Evolutionary conservation across 2,113 vertebrate species (phyloP).

Genomic region (Alexandromys fortis): DNA sequence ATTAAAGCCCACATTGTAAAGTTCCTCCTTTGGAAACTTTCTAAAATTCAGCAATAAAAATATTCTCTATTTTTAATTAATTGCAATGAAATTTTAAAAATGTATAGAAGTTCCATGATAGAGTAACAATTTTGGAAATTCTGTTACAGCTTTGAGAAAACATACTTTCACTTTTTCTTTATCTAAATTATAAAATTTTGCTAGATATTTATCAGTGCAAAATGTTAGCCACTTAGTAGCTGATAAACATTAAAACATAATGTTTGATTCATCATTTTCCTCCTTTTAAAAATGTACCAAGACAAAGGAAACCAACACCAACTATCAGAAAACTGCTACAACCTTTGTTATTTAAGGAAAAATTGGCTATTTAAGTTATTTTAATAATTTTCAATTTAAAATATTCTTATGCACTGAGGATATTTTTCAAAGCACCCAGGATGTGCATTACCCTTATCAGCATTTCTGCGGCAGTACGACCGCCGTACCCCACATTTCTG

Average conservation of each 20-base stretch:
- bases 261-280: not conserved
- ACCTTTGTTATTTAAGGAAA: not conserved
- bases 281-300: not conserved
- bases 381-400: not conserved
- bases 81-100: slow-evolving; percentile 22
- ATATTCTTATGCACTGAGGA: not conserved
- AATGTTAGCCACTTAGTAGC: not conserved
- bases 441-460: not conserved
- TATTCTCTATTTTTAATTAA: not conserved
- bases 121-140: not conserved
- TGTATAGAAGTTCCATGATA: not conserved
- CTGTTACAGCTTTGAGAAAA: not conserved
- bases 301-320: not conserved
- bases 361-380: not conserved
- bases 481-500: not conserved
- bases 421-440: not conserved
- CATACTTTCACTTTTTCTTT: not conserved
- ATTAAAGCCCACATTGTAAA: not conserved
- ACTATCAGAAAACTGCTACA: not conserved
- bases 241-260: not conserved
- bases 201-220: not conserved
- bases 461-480: not conserved
- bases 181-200: not conserved
- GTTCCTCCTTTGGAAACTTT: not conserved
- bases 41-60: not conserved